Percentiles rank a stretch among this genome's conserved stretches.
Evolutionary conservation across 2,888 invertebrate genomes (phyloP).

Genomic region (Punctoribates punctum): DNA sequence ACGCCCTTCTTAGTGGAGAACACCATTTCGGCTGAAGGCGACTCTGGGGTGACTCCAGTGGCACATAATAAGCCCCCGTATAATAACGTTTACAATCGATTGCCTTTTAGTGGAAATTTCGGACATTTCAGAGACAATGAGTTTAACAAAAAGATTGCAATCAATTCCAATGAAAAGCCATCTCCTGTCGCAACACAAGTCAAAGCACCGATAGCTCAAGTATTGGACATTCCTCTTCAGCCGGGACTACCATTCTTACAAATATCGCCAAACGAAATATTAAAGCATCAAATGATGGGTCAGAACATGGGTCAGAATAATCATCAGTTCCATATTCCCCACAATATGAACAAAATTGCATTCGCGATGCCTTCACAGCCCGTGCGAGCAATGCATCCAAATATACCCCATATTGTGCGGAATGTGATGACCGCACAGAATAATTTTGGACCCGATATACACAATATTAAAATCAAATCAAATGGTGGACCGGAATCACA

Average conservation of each 20-base stretch:
- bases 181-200: neutral
- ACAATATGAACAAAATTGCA: neutral
- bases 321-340: too few relatives aligned
- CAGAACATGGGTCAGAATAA: neutral
- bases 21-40: neutral
- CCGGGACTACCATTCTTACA: slow-evolving; percentile 16
- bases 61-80: neutral
- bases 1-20: neutral
- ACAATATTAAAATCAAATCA: slow-evolving; percentile 40
- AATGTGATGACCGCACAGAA: slow-evolving; percentile 27
- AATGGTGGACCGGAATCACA: slow-evolving; percentile 27
- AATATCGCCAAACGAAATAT: neutral
- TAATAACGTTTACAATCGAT: neutral
- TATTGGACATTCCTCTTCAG: slow-evolving; percentile 37
- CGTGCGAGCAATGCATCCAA: slow-evolving; percentile 40
- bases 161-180: neutral
- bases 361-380: neutral
- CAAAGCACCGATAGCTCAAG: slow-evolving; percentile 27
- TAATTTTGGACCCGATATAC: slow-evolving; percentile 28
- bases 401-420: slow-evolving; percentile 32
- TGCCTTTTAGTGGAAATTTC: neutral
- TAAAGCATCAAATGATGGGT: neutral
- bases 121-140: neutral
- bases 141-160: slow-evolving; percentile 1
- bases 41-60: neutral